A percentile compares a stretch with the other conserved stretches of the same genome.
These are phyloP conservation scores for Gallinago nigripennis DNA, from an alignment of 2,797 vertebrate genomes.

Conservation along the genomic window DNA sequence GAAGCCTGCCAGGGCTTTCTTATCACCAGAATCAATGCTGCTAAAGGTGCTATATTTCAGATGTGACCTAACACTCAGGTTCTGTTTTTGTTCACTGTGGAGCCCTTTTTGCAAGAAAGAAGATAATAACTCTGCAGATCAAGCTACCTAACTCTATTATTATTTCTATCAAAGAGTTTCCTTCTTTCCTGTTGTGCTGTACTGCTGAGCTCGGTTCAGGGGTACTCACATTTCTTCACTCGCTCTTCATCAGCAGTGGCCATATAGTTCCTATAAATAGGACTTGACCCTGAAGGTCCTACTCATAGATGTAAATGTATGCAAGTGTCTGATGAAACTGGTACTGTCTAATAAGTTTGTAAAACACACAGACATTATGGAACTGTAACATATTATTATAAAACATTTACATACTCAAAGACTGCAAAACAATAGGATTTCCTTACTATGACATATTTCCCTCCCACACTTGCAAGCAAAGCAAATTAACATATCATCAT, in stretches of 20 bases:
- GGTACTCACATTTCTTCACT: neutral
- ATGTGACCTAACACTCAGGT: neutral
- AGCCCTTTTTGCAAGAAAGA: neutral
- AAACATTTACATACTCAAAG: constrained; percentile 48
- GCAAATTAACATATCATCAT: constrained; percentile 14
- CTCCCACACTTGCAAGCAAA: constrained; percentile 40
- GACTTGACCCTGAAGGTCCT: neutral
- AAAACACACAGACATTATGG: constrained; percentile 20
- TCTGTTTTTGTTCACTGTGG: neutral
- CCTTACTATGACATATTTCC: constrained; percentile 27
- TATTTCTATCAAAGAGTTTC: neutral
- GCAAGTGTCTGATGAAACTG: neutral
- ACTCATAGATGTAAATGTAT: neutral
- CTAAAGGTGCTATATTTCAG: constrained; percentile 23
- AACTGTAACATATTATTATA: constrained; percentile 44
- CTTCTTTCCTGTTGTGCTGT: neutral
- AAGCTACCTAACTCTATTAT: neutral
- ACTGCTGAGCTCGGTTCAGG: neutral
- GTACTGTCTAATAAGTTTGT: constrained; percentile 23
- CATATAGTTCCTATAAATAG: neutral
- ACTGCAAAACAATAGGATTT: constrained; percentile 44
- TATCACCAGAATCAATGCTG: constrained; percentile 33
- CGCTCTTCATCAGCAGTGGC: neutral
- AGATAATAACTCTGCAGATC: neutral
- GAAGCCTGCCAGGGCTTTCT: constrained; percentile 19